Base-by-base conservation (phyloP, 2,888 invertebrate genomes). In the Andrena bucephala region DNA sequence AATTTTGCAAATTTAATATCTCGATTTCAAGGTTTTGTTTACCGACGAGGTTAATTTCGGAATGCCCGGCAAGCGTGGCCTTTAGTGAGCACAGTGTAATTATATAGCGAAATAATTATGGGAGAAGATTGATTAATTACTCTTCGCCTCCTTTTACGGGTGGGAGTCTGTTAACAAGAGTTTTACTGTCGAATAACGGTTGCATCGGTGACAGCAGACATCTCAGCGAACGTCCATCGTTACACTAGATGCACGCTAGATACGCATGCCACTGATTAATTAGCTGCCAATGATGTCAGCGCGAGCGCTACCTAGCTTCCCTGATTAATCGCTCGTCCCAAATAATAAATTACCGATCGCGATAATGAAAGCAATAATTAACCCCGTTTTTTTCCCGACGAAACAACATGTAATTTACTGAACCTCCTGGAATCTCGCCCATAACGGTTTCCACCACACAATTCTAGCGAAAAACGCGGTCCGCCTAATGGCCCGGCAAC, bases 301-400 rank as follows among this genome's bases (percentile, higher is more conserved):
- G 62, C 59, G 27, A 70, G 20, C 29, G 62, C 33, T 62, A 57
- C 66, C 59, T 42, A 59, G 57, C 10, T 20, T 27, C 74, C 59
- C 54, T 67, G 73, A 85, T 85, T 83, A 84, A 86, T 77, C 50
- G 48, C 20, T 48, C 57, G 57, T 33, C 50, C 69, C 31, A 63
- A 73, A 81, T 75, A 83, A 86, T 80, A 78, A 88, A 84, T 86
- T 79, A 77, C 74, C 50, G 29, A 33, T 42, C 48, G 20, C 62
- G 54, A 60, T 78, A 87, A 87, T 83, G 68, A 80, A 69, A 68
- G 31, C 63, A 63, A 79, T 81, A 84, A 83, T 83, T 83, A 77
- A 78, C 78, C 66, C 36, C 16, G 67, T 24, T n/a, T 65, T 16
- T 27, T 59, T 0, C 7, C 10, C 10, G 1, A 27, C 54, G 24